These are phyloP conservation scores for Philopotamus ludificatus DNA, from an alignment of 1,140 invertebrate genomes.

Conservation along the genomic window DNA sequence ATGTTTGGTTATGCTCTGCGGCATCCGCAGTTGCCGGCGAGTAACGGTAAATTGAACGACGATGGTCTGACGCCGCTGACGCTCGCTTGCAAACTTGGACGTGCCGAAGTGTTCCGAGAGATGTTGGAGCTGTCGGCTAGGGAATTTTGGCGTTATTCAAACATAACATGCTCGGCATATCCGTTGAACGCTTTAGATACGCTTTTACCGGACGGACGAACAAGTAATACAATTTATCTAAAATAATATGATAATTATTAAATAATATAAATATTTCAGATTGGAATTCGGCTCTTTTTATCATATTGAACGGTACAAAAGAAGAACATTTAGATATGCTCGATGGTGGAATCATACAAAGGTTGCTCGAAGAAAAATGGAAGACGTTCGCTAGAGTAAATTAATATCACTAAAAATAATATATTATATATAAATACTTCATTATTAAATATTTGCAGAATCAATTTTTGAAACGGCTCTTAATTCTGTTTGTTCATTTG, in stretches of 20 bases:
- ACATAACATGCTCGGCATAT: constrained; percentile 98
- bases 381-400: constrained; percentile 93
- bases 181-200: constrained; percentile 95
- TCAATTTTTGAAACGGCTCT: constrained; percentile 88
- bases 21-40: constrained; percentile 89
- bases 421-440: constrained; percentile 9
- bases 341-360: constrained; percentile 96
- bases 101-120: constrained; percentile 94
- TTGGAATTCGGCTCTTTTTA: constrained; percentile 97
- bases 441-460: constrained; percentile 58
- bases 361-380: constrained; percentile 98
- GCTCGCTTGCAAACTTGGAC: constrained; percentile 91
- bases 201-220: constrained; percentile 87
- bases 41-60: constrained; percentile 83
- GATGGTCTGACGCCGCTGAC: constrained; percentile 94
- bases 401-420: constrained; percentile 11
- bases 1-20: constrained; percentile 98
- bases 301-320: constrained; percentile 95
- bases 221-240: constrained; percentile 67
- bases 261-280: constrained; percentile 62
- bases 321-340: constrained; percentile 98
- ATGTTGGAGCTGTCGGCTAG: constrained; percentile 95
- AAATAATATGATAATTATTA: constrained; percentile 3
- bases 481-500: constrained; percentile 84
- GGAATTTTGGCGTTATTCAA: constrained; percentile 98